Base-by-base conservation (phyloP, 2,797 vertebrate species). In the Macrochelys suwanniensis region DNA sequence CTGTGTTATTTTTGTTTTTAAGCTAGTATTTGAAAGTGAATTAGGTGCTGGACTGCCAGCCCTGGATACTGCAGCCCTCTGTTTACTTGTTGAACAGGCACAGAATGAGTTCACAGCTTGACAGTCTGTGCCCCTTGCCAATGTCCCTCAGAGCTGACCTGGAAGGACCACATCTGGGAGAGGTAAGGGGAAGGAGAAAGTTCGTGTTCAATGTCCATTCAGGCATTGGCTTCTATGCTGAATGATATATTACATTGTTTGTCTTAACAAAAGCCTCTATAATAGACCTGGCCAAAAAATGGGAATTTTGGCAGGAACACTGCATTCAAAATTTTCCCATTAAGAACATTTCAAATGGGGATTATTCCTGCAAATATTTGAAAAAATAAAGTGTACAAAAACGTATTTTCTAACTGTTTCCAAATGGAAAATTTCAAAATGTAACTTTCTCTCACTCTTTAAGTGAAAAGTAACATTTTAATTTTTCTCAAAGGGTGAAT, bases 21-120 rank as follows among this genome's bases (percentile, higher is more conserved):
- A 93, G 90, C 84, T 93, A 57, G 15, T 90, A 56, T 92, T 92
- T 92, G 90, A 88, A 97, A 96, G 89, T 82, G 1, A 90, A 49
- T 79, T 81, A 54, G 85, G n/a, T 78, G 31, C 31, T 87, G 4
- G 0, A 0, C 59, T 93, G 80, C 85, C 93, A 92, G 76, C 81
- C 76, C 90, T 86, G 87, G 50, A 77, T 83, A 50, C 51, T 93
- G 76, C 61, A 91, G 47, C 68, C 90, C 71, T 88, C 71, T 87
- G 51, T 92, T 96, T 91, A 65, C 90, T 82, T 95, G 88, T 61
- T 86, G 88, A 77, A 80, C 19, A 77, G 68, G 25, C 57, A 71
- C 84, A 95, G 79, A 71, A 87, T 91, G 87, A 50, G 23, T 57
- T 91, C 91, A 92, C 82, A 90, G 59, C 82, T 92, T 93, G 94